Conservation (phyloP, 2,888 invertebrate genomes). For the Dryobota labecula region DNA sequence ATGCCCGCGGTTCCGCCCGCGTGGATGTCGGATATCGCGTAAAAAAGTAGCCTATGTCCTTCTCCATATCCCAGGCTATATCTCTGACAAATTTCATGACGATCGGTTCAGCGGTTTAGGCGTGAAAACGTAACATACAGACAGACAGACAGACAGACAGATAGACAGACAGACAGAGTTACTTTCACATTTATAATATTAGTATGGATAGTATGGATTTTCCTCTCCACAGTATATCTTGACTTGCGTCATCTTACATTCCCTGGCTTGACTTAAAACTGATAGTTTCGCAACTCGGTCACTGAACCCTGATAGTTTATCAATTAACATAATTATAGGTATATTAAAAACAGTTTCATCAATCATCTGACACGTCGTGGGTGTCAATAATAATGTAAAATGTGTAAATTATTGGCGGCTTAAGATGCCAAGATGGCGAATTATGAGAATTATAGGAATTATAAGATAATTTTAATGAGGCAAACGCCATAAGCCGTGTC, state of each 20-base stretch:
- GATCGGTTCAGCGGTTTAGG: too few species aligned
- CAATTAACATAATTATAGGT: slow-evolving; percentile 56
- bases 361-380: slow-evolving; percentile 51
- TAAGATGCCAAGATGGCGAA: slow-evolving; percentile 47
- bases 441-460: slow-evolving; percentile 42
- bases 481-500: slow-evolving; percentile 36
- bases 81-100: too few species aligned
- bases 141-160: too few species aligned
- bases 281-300: slow-evolving; percentile 16
- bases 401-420: slow-evolving; percentile 53
- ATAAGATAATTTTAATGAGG: slow-evolving; percentile 56
- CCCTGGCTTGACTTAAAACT: neutral
- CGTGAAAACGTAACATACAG: too few species aligned
- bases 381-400: slow-evolving; percentile 57
- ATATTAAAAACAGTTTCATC: slow-evolving; percentile 48
- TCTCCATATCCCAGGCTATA: too few species aligned
- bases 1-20: too few species aligned
- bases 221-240: neutral
- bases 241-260: neutral
- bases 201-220: too few species aligned
- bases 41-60: too few species aligned
- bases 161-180: too few species aligned
- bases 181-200: too few species aligned
- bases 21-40: too few species aligned
- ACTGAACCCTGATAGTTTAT: slow-evolving; percentile 35